A percentile compares a stretch with the other conserved stretches of the same genome.
Evolutionary conservation across 2,888 invertebrate genomes (phyloP).

Genomic region (Trichogramma evanescens): DNA sequence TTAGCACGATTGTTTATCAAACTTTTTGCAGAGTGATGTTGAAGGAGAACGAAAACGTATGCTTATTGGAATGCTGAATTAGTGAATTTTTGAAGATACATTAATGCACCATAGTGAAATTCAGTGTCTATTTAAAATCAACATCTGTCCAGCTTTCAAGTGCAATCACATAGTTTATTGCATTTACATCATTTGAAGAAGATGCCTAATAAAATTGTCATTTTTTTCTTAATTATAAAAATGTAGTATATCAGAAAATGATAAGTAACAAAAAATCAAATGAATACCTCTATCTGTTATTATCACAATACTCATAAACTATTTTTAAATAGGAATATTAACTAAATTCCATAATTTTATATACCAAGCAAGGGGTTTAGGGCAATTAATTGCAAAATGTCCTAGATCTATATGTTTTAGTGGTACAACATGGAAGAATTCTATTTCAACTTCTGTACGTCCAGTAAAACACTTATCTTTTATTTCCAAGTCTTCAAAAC

Average conservation of each 20-base stretch:
- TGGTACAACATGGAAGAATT: conserved; percentile 37
- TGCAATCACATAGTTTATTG: too few relatives aligned
- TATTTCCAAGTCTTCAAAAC: conserved; percentile 32
- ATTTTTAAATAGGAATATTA: too few relatives aligned
- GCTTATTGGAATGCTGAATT: conserved; percentile 44
- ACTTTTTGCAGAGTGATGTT: conserved; percentile 43
- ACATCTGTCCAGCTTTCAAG: too few relatives aligned
- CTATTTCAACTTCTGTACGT: conserved; percentile 28
- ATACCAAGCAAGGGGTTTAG: too few relatives aligned
- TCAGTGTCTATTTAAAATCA: too few relatives aligned
- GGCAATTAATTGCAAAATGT: conserved; percentile 4
- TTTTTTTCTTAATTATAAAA: background rate
- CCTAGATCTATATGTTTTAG: conserved; percentile 53
- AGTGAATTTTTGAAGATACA: conserved; percentile 1
- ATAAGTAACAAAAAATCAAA: background rate
- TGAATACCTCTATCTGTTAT: background rate
- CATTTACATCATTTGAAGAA: background rate
- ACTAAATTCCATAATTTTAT: too few relatives aligned
- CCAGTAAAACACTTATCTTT: conserved; percentile 27
- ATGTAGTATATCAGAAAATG: background rate
- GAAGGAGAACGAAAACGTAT: conserved; percentile 38
- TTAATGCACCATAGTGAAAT: too few relatives aligned
- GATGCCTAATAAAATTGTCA: background rate
- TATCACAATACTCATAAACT: too few relatives aligned
- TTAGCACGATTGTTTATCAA: background rate